Base-by-base conservation (phyloP, 2,888 invertebrate genomes). In the Bellardia bayeri region DNA sequence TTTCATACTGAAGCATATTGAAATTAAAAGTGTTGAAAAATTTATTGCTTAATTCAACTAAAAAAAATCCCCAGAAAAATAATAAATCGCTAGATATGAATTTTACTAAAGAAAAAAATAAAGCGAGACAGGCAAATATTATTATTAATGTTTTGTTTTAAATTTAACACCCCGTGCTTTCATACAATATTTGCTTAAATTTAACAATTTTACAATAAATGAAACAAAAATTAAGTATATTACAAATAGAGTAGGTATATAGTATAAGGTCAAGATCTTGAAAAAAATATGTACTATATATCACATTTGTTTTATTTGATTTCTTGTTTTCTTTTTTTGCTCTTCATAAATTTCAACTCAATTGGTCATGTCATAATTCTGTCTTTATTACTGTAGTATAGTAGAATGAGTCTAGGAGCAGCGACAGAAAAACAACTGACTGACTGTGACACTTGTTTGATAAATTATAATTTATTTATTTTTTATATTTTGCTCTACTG, bases 241-340 rank as follows among this genome's bases (percentile, higher is more conserved):
- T 45, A n/a, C 30, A 51, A 51, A 54, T 63, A 54, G 45, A 63
- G 37, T 51, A n/a, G 33, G n/a, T 23, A 54, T 7, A 64, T 69
- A 69, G 2, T 66, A 16, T 83, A 87, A 84, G 87, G 83, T 84
- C 87, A 84, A 81, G 84, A 87, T 84, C 87, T 87, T 81, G 80
- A 87, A 87, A 69, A 42, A 51, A 72, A 16, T 69, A 30, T 76
- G 40, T 49, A 40, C 23, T 49, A 30, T 68, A 23, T 68, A 68
- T 49, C 23, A 33, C 9, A 11, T 33, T 58, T 40, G 40, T 58
- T 49, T 76, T 49, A 45, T 49, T 58, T 40, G 2, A 51, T 68
- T 68, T 66, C 13, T 51, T 64, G 72, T 42, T 42, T 64, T n/a
- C n/a, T n/a, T 69, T 40, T 3, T 51, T 8, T 9, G 23, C 30